A percentile compares a stretch with the other conserved stretches of the same genome.
These are phyloP conservation scores for Hydractinia symbiolongicarpus DNA, from an alignment of 30 jellyfish, hydroid and myxozoan species.

Conservation along the genomic window DNA sequence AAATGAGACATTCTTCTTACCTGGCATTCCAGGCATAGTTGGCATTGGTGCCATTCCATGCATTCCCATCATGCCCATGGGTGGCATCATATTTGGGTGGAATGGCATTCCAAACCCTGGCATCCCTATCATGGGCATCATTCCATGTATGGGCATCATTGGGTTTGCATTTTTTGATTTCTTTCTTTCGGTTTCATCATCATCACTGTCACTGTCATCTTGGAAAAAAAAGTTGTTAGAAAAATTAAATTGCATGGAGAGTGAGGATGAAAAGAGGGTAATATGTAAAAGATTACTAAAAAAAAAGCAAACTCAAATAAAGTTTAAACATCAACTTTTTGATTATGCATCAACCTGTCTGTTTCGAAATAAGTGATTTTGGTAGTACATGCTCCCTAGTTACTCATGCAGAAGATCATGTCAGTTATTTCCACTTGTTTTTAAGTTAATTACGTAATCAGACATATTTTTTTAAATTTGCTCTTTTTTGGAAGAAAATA, in stretches of 20 bases:
- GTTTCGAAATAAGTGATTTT: too few relatives aligned
- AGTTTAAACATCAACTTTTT: neutral
- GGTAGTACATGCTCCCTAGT: too few relatives aligned
- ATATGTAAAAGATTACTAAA: neutral
- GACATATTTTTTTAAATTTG: too few relatives aligned
- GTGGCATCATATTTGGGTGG: slow-evolving; percentile 62
- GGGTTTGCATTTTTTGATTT: slow-evolving; percentile 34
- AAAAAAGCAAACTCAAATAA: neutral
- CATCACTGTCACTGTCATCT: slow-evolving; percentile 57
- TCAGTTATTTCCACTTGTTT: too few relatives aligned
- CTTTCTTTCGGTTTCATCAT: slow-evolving; percentile 50
- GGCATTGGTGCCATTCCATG: slow-evolving; percentile 84
- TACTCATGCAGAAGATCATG: too few relatives aligned
- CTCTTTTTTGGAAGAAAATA: too few relatives aligned
- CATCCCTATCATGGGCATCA: slow-evolving; percentile 77
- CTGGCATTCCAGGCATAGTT: slow-evolving; percentile 2
- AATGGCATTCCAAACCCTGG: slow-evolving; percentile 71
- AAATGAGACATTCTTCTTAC: neutral
- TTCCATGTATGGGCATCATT: slow-evolving; percentile 70
- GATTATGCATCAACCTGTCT: too few relatives aligned
- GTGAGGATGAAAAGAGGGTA: neutral
- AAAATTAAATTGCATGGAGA: neutral
- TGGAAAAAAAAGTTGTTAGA: neutral
- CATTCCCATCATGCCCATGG: slow-evolving; percentile 28
- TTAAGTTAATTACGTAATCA: too few relatives aligned